phyloP scores from a whole-genome alignment of 2,797 vertebrate species.

The Sebastes minor region DNA sequence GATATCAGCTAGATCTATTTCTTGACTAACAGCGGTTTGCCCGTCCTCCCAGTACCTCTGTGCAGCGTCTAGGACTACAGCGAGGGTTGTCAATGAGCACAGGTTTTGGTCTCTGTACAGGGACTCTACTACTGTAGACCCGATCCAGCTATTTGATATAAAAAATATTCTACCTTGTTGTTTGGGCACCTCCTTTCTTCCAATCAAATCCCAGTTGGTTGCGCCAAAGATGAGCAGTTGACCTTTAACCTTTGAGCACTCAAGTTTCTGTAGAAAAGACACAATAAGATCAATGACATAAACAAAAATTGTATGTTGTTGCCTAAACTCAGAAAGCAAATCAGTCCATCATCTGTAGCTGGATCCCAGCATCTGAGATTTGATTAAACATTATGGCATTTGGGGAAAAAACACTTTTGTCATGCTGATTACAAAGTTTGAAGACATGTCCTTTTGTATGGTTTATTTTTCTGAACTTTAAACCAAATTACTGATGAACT shows the following conservation, averaged over 20 bases:
- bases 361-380: not conserved
- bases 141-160: not conserved
- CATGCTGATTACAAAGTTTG: not conserved
- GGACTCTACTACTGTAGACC: not conserved
- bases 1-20: not conserved
- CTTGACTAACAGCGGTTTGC: not conserved
- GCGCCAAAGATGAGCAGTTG: slow-evolving; percentile 95
- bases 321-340: not conserved
- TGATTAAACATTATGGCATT: not conserved
- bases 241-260: slow-evolving; percentile 91
- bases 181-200: slow-evolving; percentile 97
- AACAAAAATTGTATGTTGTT: not conserved
- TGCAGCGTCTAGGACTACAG: not conserved
- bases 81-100: not conserved
- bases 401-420: not conserved
- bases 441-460: no score
- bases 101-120: not conserved
- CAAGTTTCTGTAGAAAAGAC: slow-evolving; percentile 87
- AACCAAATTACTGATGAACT: not conserved
- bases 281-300: not conserved
- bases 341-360: not conserved
- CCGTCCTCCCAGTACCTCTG: not conserved
- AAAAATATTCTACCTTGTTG: slow-evolving; percentile 87
- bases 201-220: slow-evolving; percentile 98
- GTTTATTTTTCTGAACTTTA: not conserved